phyloP scores from a whole-genome alignment of 1,140 invertebrate species.

The Episyrphus balteatus region DNA sequence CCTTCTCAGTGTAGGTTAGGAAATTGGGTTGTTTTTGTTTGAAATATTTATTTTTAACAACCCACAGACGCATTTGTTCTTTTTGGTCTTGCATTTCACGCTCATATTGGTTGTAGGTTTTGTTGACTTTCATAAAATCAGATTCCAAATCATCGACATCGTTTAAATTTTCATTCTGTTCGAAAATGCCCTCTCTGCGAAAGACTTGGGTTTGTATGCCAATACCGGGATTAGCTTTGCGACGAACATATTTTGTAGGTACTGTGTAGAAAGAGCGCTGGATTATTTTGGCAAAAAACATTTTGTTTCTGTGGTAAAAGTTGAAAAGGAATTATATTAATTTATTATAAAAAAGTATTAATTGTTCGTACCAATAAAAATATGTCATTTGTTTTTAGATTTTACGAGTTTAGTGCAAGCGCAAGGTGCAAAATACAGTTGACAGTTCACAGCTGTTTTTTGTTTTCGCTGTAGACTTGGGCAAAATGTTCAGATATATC shows the following conservation, averaged over 20 bases:
- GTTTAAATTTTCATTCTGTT: constrained; percentile 4
- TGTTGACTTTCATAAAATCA: constrained; percentile 39
- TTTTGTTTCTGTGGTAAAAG: too few species aligned
- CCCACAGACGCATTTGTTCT: constrained; percentile 43
- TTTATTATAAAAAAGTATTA: too few species aligned
- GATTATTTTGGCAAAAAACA: not conserved
- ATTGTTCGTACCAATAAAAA: too few species aligned
- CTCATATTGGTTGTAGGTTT: constrained; percentile 34
- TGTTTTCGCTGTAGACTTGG: too few species aligned
- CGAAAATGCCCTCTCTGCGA: too few species aligned
- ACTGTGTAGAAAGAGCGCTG: constrained; percentile 10
- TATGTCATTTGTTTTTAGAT: too few species aligned
- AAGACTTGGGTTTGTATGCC: constrained; percentile 21
- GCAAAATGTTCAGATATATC: too few species aligned
- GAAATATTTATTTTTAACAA: constrained; percentile 64
- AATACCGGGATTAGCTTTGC: constrained; percentile 24
- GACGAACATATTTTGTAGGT: constrained; percentile 11
- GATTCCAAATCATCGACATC: constrained; percentile 33
- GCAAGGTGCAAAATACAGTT: too few species aligned
- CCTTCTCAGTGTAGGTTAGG: constrained; percentile 72
- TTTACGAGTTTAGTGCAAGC: too few species aligned
- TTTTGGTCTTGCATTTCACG: constrained; percentile 32
- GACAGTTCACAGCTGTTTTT: too few species aligned
- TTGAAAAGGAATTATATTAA: too few species aligned
- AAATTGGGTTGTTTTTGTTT: constrained; percentile 56